Conservation (phyloP, 1,140 invertebrate genomes). For the Archegozetes longisetosus region DNA sequence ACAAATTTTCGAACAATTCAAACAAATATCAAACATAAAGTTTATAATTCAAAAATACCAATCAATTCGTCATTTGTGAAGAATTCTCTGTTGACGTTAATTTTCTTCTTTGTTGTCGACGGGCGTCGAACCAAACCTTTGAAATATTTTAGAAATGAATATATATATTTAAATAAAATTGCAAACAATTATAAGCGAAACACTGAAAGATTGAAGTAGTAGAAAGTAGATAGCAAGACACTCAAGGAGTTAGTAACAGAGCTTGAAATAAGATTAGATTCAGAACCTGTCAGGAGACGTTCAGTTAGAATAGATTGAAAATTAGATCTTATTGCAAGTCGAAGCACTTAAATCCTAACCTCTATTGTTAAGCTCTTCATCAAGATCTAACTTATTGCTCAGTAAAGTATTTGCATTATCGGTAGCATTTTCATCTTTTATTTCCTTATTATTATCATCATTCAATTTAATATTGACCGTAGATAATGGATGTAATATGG, state of each 20-base stretch:
- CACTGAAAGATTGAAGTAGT: background rate
- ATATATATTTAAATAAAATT: background rate
- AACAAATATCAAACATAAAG: too few relatives aligned
- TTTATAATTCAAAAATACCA: background rate
- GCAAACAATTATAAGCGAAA: background rate
- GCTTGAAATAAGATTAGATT: background rate
- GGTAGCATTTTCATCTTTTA: background rate
- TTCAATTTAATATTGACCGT: too few relatives aligned
- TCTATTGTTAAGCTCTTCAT: background rate
- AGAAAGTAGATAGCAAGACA: conserved; percentile 7
- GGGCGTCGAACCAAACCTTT: conserved; percentile 4
- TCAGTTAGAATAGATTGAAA: too few relatives aligned
- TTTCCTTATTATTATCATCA: too few relatives aligned
- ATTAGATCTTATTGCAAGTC: too few relatives aligned
- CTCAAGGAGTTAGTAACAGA: background rate
- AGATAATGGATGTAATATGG: background rate
- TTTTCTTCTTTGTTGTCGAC: conserved; percentile 24
- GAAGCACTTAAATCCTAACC: too few relatives aligned
- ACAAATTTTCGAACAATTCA: too few relatives aligned
- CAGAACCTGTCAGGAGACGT: too few relatives aligned
- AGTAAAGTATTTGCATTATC: background rate
- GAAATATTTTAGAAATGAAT: conserved; percentile 6
- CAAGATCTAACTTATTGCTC: background rate
- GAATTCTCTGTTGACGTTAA: conserved; percentile 26
- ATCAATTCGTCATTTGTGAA: conserved; percentile 17